Evolutionary conservation across 2,797 vertebrate species (phyloP).

Genomic region (Lacerta agilis): DNA sequence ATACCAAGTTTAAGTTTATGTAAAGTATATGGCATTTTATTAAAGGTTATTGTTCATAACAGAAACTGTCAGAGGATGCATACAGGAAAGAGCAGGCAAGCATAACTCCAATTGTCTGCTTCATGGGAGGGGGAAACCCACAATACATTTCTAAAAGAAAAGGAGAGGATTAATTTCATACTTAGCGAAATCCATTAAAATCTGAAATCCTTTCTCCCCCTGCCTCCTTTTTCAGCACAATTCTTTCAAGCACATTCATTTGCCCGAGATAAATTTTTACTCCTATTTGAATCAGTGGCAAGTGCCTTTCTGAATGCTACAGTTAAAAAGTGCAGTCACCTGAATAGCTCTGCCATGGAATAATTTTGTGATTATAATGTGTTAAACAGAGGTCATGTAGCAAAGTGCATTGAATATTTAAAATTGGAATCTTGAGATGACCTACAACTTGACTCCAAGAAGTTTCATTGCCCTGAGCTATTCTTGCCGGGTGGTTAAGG

Average conservation of each 20-base stretch:
- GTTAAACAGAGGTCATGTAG: conserved; percentile 33
- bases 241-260: conserved; percentile 7
- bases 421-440: conserved; percentile 32
- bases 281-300: conserved; percentile 32
- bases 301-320: conserved; percentile 15
- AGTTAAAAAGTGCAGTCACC: conserved; percentile 35
- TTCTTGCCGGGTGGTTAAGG: conserved; percentile 29
- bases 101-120: not conserved
- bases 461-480: conserved; percentile 11
- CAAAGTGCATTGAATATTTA: conserved; percentile 24
- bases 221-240: not conserved
- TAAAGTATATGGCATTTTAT: not conserved
- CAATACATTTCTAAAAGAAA: conserved; percentile 9
- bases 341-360: conserved; percentile 22
- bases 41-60: not conserved
- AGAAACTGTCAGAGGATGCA: not conserved
- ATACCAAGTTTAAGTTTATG: not conserved
- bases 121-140: not conserved
- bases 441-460: conserved; percentile 40
- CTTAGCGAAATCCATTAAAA: conserved; percentile 17
- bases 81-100: not conserved
- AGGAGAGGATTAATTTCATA: not conserved
- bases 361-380: conserved; percentile 13
- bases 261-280: conserved; percentile 11
- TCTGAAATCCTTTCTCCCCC: not conserved